Conservation (phyloP, 2,113 vertebrate species). For the Hepsetus odoe region DNA sequence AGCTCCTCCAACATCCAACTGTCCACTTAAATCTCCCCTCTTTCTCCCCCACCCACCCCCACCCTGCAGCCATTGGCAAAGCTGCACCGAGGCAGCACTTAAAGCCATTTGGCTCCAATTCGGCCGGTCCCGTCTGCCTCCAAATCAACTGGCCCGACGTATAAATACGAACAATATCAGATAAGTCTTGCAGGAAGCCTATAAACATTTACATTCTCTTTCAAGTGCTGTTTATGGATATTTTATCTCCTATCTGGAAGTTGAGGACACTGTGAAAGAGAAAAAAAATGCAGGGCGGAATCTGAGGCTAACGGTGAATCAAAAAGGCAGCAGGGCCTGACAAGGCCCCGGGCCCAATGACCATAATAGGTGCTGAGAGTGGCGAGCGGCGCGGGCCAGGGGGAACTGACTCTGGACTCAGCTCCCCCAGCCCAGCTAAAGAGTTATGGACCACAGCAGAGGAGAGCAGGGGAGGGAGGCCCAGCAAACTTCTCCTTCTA, state of each 20-base stretch:
- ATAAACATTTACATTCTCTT: slow-evolving; percentile 73
- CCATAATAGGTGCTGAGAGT: slow-evolving; percentile 62
- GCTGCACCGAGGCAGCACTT: slow-evolving; percentile 42
- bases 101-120: slow-evolving; percentile 57
- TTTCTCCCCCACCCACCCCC: neutral
- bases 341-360: slow-evolving; percentile 54
- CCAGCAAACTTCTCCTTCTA: slow-evolving; percentile 36
- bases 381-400: slow-evolving; percentile 35
- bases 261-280: slow-evolving; percentile 54
- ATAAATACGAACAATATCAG: slow-evolving; percentile 71
- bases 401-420: slow-evolving; percentile 39
- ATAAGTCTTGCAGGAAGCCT: slow-evolving; percentile 66
- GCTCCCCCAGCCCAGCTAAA: slow-evolving; percentile 36
- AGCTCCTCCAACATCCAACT: slow-evolving; percentile 47
- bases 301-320: slow-evolving; percentile 58
- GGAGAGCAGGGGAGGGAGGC: slow-evolving; percentile 40
- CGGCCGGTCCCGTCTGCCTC: slow-evolving; percentile 39
- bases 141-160: slow-evolving; percentile 49
- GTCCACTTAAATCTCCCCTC: slow-evolving; percentile 62
- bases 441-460: slow-evolving; percentile 45
- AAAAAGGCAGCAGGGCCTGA: slow-evolving; percentile 57
- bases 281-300: slow-evolving; percentile 52
- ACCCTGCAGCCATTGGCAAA: slow-evolving; percentile 30
- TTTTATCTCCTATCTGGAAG: slow-evolving; percentile 69
- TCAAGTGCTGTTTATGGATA: slow-evolving; percentile 71